A percentile compares a stretch with the other conserved stretches of the same genome.
Evolutionary conservation across 2,888 invertebrate genomes (phyloP).

Genomic region (Hoplodrina ambigua): DNA sequence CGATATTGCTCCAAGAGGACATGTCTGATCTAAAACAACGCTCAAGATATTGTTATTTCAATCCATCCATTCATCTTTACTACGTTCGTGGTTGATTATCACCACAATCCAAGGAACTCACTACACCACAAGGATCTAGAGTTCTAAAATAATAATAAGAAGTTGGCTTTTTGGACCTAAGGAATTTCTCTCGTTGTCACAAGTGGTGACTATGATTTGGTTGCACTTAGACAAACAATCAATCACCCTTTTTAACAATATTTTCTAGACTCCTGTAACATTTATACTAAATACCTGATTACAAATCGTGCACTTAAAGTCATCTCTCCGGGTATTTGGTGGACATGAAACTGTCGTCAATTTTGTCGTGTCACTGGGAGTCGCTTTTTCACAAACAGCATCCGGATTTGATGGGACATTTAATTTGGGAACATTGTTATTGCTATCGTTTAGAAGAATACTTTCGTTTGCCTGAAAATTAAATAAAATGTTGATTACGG

Average conservation of each 20-base stretch:
- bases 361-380: slow-evolving; percentile 36
- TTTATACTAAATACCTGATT: slow-evolving; percentile 66
- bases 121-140: slow-evolving; percentile 3
- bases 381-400: slow-evolving; percentile 28
- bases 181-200: neutral
- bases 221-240: neutral
- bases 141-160: neutral
- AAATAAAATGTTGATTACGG: neutral
- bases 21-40: slow-evolving; percentile 28
- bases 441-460: slow-evolving; percentile 69
- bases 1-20: slow-evolving; percentile 37
- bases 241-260: too few species aligned
- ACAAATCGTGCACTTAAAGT: slow-evolving; percentile 75
- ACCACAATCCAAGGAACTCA: slow-evolving; percentile 14
- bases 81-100: slow-evolving; percentile 6
- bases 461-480: slow-evolving; percentile 65
- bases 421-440: slow-evolving; percentile 72
- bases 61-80: slow-evolving; percentile 11
- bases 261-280: neutral
- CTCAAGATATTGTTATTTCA: slow-evolving; percentile 9
- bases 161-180: neutral
- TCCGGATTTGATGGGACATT: slow-evolving; percentile 6
- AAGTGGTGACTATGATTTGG: neutral
- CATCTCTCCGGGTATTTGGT: slow-evolving; percentile 47
- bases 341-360: slow-evolving; percentile 9